A percentile compares a stretch with the other conserved stretches of the same genome.
These are phyloP conservation scores for Silurus asotus DNA, from an alignment of 2,113 vertebrate genomes.

Conservation along the genomic window DNA sequence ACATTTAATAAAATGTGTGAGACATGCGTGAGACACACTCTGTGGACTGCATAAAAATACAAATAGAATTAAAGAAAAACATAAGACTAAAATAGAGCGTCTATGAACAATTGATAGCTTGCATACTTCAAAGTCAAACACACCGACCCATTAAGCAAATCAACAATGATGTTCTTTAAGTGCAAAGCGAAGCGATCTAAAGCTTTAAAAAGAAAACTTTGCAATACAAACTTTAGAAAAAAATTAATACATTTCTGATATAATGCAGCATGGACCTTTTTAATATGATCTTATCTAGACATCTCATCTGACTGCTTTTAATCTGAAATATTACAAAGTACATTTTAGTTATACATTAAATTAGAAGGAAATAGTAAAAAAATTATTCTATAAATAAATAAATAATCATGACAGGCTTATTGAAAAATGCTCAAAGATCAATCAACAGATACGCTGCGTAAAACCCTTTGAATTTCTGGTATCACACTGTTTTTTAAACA, in stretches of 20 bases:
- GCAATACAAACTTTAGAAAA: not conserved
- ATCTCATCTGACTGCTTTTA: not conserved
- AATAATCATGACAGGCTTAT: not conserved
- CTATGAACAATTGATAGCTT: not conserved
- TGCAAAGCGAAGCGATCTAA: not conserved
- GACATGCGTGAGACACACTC: no score
- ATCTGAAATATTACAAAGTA: not conserved
- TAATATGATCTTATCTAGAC: not conserved
- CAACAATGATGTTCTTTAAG: not conserved
- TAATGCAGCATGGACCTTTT: not conserved
- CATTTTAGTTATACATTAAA: not conserved
- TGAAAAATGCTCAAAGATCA: not conserved
- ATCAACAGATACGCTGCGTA: not conserved
- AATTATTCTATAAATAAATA: not conserved
- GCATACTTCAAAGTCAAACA: not conserved
- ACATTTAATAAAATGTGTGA: no score
- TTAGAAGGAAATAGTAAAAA: not conserved
- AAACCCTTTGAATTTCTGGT: not conserved
- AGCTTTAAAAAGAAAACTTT: not conserved
- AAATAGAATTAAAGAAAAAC: no score
- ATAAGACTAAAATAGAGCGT: not conserved
- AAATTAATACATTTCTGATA: no score
- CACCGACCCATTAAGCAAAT: slow-evolving; percentile 7
- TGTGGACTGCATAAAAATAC: no score
- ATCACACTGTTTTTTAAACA: not conserved